Evolutionary conservation across 30 jellyfish, hydroid and myxozoan species (phyloP), one percentile per base, ranked within the genome.

Genomic region (Chironex yamaguchii): DNA sequence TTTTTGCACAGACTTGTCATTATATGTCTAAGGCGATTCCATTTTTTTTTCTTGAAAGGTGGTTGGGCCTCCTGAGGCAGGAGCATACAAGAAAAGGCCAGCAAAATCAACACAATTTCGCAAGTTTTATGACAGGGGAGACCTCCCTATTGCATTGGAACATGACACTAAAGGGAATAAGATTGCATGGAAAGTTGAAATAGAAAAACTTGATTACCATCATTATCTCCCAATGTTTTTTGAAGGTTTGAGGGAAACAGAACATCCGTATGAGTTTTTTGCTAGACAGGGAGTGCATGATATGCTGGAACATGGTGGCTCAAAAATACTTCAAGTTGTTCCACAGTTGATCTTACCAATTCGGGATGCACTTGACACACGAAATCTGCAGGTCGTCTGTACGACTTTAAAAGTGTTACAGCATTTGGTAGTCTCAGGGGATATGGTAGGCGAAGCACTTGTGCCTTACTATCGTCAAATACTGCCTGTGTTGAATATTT

Each of bases 231-330:
- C 98, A 17, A 52, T 92, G 49, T 87, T 92, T 71, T 86, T 92
- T 49, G 98, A 92, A 52, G 98, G 98, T n/a, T 71, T 92, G 64
- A 67, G 93, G 20, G 98, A 92, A 54, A 67, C 68, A 13, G 93
- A 92, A 64, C 98, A 92, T 54, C 98, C 98, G 0, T 92, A 92
- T 29, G 98, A 92, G 32, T 92, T 92, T 42, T 92, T 92, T 66
- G 98, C 98, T 11, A 58, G 98, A 49, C 98, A 92, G 66, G 98
- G 98, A 29, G 94, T 81, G 14, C 98, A 92, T 67, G 98, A 92
- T 51, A 79, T 92, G 71, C 74, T 92, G 4, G 98, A 92, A 71
- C 98, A 92, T 62, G 98, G 98, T 1, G 98, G 98, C 29, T 69
- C 83, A 52, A 92, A 92, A 76, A 87, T 92, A 30, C 70, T 92